Percentiles rank a stretch among this genome's conserved stretches.
Conservation (phyloP, 2,797 vertebrate species). For the Anabas testudineus region DNA sequence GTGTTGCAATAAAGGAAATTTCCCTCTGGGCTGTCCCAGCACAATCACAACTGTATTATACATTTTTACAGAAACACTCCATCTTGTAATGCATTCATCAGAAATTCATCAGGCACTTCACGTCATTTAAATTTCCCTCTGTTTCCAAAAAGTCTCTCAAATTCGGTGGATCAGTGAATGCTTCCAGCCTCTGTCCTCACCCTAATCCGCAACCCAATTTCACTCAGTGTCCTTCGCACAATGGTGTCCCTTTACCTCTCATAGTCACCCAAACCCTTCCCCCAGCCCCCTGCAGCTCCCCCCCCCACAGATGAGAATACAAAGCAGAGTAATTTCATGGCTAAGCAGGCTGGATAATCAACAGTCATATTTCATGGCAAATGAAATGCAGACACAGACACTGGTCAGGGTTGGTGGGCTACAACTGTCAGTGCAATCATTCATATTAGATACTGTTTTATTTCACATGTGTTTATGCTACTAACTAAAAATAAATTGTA, state of each 20-base stretch:
- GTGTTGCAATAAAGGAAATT: slow-evolving; percentile 5
- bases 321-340: slow-evolving; percentile 79
- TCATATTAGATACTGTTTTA: slow-evolving; percentile 42
- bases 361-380: slow-evolving; percentile 72
- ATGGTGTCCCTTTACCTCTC: slow-evolving; percentile 44
- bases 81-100: slow-evolving; percentile 34
- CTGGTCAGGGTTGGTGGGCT: slow-evolving; percentile 57
- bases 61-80: slow-evolving; percentile 35
- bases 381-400: slow-evolving; percentile 59
- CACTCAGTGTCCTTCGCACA: slow-evolving; percentile 69
- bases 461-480: slow-evolving; percentile 20
- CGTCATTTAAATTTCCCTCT: slow-evolving; percentile 46
- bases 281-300: slow-evolving; percentile 13
- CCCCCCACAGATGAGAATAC: slow-evolving; percentile 64
- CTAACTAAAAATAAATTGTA: too few species aligned
- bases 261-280: slow-evolving; percentile 12
- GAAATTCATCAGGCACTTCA: slow-evolving; percentile 42
- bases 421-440: slow-evolving; percentile 60
- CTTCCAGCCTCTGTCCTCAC: slow-evolving; percentile 39
- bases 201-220: slow-evolving; percentile 37
- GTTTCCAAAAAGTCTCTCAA: slow-evolving; percentile 5
- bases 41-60: slow-evolving; percentile 18
- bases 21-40: slow-evolving; percentile 18
- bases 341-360: slow-evolving; percentile 79
- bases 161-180: slow-evolving; percentile 43